These are phyloP conservation scores for Acrocyrtus sp. DNA, from an alignment of 2,888 invertebrate species.

Conservation along the genomic window DNA sequence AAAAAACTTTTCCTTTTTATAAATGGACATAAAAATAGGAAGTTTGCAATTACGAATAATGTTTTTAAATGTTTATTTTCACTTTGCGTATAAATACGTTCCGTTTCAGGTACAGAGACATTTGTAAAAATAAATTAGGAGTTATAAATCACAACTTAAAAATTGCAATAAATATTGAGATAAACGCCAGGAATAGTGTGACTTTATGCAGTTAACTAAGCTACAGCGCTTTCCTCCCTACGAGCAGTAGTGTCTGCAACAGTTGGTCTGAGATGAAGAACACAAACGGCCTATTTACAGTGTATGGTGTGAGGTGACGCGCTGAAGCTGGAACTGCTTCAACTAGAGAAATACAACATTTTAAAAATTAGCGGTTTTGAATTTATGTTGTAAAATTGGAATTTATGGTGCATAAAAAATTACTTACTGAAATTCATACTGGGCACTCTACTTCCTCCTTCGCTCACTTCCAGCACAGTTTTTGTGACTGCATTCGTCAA, in stretches of 20 bases:
- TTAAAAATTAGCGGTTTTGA: neutral
- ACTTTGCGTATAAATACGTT: no score
- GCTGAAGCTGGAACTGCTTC: conserved; percentile 47
- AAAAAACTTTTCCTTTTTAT: no score
- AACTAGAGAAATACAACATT: conserved; percentile 20
- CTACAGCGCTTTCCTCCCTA: conserved; percentile 35
- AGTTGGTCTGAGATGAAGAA: conserved; percentile 46
- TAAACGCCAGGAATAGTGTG: no score
- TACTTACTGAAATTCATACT: conserved; percentile 45
- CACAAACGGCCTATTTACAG: conserved; percentile 46
- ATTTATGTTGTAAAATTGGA: neutral
- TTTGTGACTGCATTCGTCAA: conserved; percentile 29
- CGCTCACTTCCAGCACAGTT: conserved; percentile 27
- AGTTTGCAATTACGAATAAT: no score
- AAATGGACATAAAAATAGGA: no score
- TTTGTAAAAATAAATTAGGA: no score
- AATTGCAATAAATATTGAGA: no score
- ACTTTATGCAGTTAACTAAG: no score
- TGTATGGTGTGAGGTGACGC: conserved; percentile 43
- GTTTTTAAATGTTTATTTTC: no score
- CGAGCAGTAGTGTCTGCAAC: conserved; percentile 28
- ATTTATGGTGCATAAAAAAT: neutral
- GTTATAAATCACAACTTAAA: no score
- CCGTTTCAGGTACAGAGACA: no score
- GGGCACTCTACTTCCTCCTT: conserved; percentile 32